These are phyloP conservation scores for Cloeon dipterum DNA, from an alignment of 2,888 invertebrate genomes.

Conservation along the genomic window DNA sequence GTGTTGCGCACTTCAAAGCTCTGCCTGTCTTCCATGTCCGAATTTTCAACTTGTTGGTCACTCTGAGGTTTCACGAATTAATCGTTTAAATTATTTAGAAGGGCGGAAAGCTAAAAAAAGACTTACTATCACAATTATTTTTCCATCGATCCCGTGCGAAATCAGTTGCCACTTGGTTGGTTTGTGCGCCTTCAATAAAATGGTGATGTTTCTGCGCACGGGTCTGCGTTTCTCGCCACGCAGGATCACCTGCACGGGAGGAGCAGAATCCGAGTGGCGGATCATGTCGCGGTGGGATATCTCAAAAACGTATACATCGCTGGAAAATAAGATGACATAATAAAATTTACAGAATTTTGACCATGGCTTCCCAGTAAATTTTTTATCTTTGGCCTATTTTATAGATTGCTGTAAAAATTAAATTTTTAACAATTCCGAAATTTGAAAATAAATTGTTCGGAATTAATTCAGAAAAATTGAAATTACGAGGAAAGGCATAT, in stretches of 20 bases:
- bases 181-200: constrained; percentile 17
- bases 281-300: neutral
- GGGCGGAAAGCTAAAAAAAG: neutral
- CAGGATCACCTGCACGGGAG: constrained; percentile 8
- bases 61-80: constrained; percentile 8
- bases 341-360: no score
- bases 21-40: constrained; percentile 7
- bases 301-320: constrained; percentile 11
- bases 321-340: constrained; percentile 3
- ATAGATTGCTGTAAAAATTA: no score
- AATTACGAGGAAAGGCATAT: no score
- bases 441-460: no score
- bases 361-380: neutral
- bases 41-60: constrained; percentile 10
- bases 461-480: no score
- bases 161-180: constrained; percentile 15
- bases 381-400: no score
- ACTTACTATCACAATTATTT: constrained; percentile 16
- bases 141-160: constrained; percentile 14
- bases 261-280: neutral
- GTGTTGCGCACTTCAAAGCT: constrained; percentile 13
- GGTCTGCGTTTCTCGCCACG: constrained; percentile 7
- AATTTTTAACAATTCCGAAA: no score
- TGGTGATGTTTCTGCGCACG: constrained; percentile 12
- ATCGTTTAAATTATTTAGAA: neutral